Evolutionary conservation across 2,888 invertebrate genomes (phyloP), one percentile per base, ranked within the genome.

Genomic region (Lithophane leautieri): DNA sequence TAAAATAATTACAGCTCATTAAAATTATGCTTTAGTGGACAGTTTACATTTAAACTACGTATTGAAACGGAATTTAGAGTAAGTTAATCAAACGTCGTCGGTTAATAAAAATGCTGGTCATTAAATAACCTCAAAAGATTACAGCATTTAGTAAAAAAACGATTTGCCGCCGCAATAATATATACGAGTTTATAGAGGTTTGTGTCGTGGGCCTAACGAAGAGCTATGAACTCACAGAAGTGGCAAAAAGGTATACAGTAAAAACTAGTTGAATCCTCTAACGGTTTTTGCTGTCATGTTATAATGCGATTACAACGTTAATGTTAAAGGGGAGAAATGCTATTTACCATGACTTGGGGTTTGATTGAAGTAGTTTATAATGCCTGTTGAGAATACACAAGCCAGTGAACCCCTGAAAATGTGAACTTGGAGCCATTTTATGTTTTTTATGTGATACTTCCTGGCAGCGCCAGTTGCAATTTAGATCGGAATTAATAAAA

Each of bases 91-190:
- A 89, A 84, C 75, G 78, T 83, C 79, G 84, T 78, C 79, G 74
- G 85, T 84, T 88, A 86, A 88, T 89, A 86, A 88, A 89, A 88
- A 89, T 78, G 88, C 89, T 90, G 82, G 88, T 88, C 89, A 90
- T 92, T 91, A 92, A 90, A 89, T 86, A 86, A 87, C 88, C 85
- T 89, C 83, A 88, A 86, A 86, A 88, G 90, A 91, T 90, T 90
- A 90, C 86, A 87, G 84, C 88, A 88, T 90, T 90, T 86, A 83
- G 87, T 86, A 85, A 87, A 86, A 89, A 90, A 90, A 88, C 87
- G 89, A 87, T 90, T 90, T 81, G 85, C 88, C 83, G 81, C 82
- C 83, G 77, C 87, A 87, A 90, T 91, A 90, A 90, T 86, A 86
- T 89, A 87, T 87, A 75, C 85, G 83, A 85, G 84, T 91, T 92